Conservation (phyloP, 23 tunicate species). For the Ascidia mentula region DNA sequence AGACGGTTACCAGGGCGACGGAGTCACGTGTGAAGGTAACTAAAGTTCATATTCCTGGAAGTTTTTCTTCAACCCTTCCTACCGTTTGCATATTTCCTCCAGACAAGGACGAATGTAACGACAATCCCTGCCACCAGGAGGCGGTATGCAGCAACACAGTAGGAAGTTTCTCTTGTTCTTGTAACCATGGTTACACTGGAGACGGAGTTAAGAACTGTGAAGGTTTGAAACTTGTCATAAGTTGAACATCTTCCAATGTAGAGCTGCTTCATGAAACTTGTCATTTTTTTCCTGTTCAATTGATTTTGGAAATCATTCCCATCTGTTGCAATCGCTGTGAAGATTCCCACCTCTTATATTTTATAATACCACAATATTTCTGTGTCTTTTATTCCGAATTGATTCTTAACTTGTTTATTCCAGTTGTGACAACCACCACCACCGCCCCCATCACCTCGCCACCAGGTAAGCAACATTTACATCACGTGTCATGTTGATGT, state of each 20-base stretch:
- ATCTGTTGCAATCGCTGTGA: not conserved
- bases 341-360: too few relatives aligned
- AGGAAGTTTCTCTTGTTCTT: slow-evolving; percentile 58
- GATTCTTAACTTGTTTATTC: not conserved
- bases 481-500: not conserved
- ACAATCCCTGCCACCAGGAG: slow-evolving; percentile 38
- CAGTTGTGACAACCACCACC: slow-evolving; percentile 30
- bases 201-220: slow-evolving; percentile 33
- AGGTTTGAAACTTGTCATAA: slow-evolving; percentile 19
- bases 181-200: slow-evolving; percentile 63
- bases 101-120: slow-evolving; percentile 85
- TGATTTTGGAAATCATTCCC: not conserved
- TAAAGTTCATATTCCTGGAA: not conserved
- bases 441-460: slow-evolving; percentile 36
- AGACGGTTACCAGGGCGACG: slow-evolving; percentile 48
- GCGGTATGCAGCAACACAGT: slow-evolving; percentile 60
- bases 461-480: slow-evolving; percentile 8
- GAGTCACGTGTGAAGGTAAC: slow-evolving; percentile 29
- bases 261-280: too few relatives aligned
- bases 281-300: not conserved
- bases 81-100: not conserved
- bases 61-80: not conserved
- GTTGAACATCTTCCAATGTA: too few relatives aligned
- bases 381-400: too few relatives aligned
- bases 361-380: too few relatives aligned